These are phyloP conservation scores for Ditylenchus dipsaci DNA, from an alignment of 1,140 invertebrate species.

Conservation along the genomic window DNA sequence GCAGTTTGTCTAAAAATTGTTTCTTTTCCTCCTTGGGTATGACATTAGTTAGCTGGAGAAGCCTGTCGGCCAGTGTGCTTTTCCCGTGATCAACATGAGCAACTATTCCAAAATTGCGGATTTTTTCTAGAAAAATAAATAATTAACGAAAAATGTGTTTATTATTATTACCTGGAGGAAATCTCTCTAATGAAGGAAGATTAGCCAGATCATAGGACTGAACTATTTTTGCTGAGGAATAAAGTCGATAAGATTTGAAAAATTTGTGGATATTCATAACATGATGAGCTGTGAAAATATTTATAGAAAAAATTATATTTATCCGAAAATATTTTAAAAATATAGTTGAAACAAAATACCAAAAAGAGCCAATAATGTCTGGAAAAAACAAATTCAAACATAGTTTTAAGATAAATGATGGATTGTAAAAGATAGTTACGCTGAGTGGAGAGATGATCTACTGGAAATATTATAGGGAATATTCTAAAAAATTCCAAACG, in stretches of 20 bases:
- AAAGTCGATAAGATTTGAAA: background rate
- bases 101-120: conserved; percentile 90
- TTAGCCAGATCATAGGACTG: background rate
- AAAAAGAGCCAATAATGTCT: too few species aligned
- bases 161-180: background rate
- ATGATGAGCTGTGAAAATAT: too few species aligned
- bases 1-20: conserved; percentile 80
- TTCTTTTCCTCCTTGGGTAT: conserved; percentile 55
- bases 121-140: conserved; percentile 64
- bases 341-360: too few species aligned
- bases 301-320: too few species aligned
- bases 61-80: conserved; percentile 84
- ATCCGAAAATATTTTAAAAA: too few species aligned
- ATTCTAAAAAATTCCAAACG: too few species aligned
- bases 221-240: background rate
- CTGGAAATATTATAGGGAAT: too few species aligned
- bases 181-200: background rate
- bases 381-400: too few species aligned
- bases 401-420: too few species aligned
- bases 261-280: background rate
- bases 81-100: conserved; percentile 98
- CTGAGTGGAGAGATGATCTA: too few species aligned
- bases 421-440: too few species aligned
- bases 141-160: background rate
- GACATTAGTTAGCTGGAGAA: conserved; percentile 74